Conservation (phyloP, 2,113 vertebrate genomes). For the Otis tarda region DNA sequence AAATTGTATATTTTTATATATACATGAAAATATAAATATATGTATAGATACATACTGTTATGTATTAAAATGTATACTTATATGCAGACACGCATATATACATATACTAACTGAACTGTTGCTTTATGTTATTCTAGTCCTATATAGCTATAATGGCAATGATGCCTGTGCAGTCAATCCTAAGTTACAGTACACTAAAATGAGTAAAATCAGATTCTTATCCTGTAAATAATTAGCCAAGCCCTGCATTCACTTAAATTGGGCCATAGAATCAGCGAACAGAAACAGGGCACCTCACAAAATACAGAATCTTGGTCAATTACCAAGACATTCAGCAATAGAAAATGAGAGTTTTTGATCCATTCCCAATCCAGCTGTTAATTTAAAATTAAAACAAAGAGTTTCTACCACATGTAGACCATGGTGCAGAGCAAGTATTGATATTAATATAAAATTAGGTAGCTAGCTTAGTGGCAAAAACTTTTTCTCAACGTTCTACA, state of each 20-base stretch:
- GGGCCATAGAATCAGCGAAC: not conserved
- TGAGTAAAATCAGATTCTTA: not conserved
- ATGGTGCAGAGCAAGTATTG: not conserved
- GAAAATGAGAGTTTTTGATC: not conserved
- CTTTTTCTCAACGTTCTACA: not conserved
- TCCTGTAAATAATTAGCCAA: not conserved
- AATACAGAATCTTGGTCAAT: not conserved
- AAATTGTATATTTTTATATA: not conserved
- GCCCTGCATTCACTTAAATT: not conserved
- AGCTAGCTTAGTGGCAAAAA: not conserved
- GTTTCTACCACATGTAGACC: not conserved
- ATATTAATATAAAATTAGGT: not conserved
- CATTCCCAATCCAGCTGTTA: not conserved
- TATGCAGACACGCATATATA: accelerated
- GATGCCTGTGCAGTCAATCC: not conserved
- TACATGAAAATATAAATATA: not conserved
- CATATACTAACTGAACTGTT: not conserved
- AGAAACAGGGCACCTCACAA: not conserved
- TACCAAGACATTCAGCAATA: not conserved
- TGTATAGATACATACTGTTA: not conserved
- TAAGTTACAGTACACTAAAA: not conserved
- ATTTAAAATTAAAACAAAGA: not conserved
- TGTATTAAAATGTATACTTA: not conserved
- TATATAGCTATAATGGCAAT: not conserved
- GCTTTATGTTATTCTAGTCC: not conserved